Percentiles rank a stretch among this genome's conserved stretches.
Evolutionary conservation across 2,113 vertebrate genomes (phyloP).

Genomic region (Puffinus mauretanicus): DNA sequence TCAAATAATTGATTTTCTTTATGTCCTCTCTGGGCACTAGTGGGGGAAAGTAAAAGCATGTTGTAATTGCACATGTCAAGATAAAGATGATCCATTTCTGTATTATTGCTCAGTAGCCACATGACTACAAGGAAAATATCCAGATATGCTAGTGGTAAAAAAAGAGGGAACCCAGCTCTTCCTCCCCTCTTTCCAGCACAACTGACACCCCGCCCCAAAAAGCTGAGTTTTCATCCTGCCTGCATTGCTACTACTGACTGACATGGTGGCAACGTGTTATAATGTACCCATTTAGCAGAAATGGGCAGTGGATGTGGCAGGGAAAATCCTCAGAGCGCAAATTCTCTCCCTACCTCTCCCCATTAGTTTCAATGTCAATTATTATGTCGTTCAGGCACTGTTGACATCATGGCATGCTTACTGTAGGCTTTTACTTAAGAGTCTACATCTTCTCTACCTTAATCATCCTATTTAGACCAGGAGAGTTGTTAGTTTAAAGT

Average conservation of each 20-base stretch:
- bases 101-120: neutral
- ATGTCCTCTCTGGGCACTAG: neutral
- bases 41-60: neutral
- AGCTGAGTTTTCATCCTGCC: neutral
- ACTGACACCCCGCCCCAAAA: neutral
- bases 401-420: neutral
- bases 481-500: neutral
- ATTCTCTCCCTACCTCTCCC: neutral
- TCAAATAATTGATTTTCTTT: neutral
- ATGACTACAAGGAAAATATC: neutral
- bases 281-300: neutral
- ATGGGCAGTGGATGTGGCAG: neutral
- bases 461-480: neutral
- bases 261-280: rapidly evolving
- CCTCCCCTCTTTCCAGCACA: neutral
- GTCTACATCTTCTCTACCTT: neutral
- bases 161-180: neutral
- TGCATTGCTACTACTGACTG: neutral
- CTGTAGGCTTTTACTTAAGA: neutral
- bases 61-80: neutral
- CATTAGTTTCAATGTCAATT: neutral
- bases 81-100: neutral
- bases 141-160: neutral
- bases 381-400: rapidly evolving
- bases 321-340: neutral